Evolutionary conservation across 2,888 invertebrate species (phyloP).

Genomic region (Netelia fuscicornis): DNA sequence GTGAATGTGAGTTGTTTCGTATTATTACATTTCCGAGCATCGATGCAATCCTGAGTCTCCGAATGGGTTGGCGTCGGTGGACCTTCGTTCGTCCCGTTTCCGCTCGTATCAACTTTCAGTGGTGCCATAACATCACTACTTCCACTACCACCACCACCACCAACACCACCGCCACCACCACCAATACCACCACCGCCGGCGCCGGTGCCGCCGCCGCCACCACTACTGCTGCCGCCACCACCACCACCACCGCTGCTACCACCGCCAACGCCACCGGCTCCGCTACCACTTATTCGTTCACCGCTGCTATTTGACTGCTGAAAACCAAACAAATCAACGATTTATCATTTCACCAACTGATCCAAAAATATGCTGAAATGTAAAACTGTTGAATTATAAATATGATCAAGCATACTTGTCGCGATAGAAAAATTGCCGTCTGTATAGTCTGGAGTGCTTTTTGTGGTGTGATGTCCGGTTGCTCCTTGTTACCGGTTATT

Average conservation of each 20-base stretch:
- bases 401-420: conserved; percentile 80
- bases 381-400: background rate
- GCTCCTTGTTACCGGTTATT: conserved; percentile 85
- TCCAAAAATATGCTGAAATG: too few relatives aligned
- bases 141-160: too few relatives aligned
- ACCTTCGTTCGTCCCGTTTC: conserved; percentile 86
- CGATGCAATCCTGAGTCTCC: conserved; percentile 88
- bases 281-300: conserved; percentile 77
- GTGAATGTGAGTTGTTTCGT: background rate
- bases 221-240: too few relatives aligned
- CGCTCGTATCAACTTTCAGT: conserved; percentile 86
- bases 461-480: conserved; percentile 86
- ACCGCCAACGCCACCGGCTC: too few relatives aligned
- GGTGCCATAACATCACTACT: conserved; percentile 83
- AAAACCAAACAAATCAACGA: conserved; percentile 38
- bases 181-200: too few relatives aligned
- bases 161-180: too few relatives aligned
- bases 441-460: conserved; percentile 87
- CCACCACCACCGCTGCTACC: too few relatives aligned
- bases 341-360: background rate
- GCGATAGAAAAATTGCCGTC: conserved; percentile 83
- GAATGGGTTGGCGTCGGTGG: conserved; percentile 93
- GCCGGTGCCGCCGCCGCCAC: conserved; percentile 67
- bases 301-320: conserved; percentile 79
- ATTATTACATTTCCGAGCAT: conserved; percentile 87